Evolutionary conservation across 2,113 vertebrate species (phyloP), one percentile per base, ranked within the genome.

Genomic region (Indicator indicator): DNA sequence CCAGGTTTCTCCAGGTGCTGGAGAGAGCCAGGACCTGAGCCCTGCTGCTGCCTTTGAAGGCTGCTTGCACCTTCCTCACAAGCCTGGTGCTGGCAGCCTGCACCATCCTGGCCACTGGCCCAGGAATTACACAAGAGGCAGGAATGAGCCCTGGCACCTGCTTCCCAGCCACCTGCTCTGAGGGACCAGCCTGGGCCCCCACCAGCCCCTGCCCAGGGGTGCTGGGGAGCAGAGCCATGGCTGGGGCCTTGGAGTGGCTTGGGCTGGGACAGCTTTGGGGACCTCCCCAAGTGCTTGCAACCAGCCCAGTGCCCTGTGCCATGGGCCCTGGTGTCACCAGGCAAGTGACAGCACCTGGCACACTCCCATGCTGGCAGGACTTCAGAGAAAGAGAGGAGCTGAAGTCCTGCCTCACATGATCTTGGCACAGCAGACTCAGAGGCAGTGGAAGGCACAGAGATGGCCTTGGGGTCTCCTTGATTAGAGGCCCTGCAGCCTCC

Each of bases 281-380:
- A 81, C 11, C 17, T 81, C 13, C 7, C 9, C 20, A 48, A 6
- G n/a, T 40, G 18, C 64, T 81, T 54, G 23, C 33, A 89, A 64
- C 20, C 60, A 44, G 46, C 58, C 48, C 68, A 32, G 64, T 32
- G 56, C 54, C 60, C 69, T 28, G 23, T 65, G 26, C 36, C 71
- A 68, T 3, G 3, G 20, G 32, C 65, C 17, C 60, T 81, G 42
- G 30, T 86, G 77, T 44, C 69, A 48, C 6, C 38, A 30, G 67
- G 27, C 0, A 5, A 26, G 59, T 70, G 80, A 40, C 89, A 93
- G 81, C 46, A 50, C 36, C 64, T 58, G 40, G 36, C 81, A 60
- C 0, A 0, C 30, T 84, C 76, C 62, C 7, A 0, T 1, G 0
- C 21, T 52, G 58, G 14, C 18, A 6, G 23, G 2, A 2, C 62